phyloP scores from a whole-genome alignment of 1,140 invertebrate genomes.

The Drosophila kanapiae region DNA sequence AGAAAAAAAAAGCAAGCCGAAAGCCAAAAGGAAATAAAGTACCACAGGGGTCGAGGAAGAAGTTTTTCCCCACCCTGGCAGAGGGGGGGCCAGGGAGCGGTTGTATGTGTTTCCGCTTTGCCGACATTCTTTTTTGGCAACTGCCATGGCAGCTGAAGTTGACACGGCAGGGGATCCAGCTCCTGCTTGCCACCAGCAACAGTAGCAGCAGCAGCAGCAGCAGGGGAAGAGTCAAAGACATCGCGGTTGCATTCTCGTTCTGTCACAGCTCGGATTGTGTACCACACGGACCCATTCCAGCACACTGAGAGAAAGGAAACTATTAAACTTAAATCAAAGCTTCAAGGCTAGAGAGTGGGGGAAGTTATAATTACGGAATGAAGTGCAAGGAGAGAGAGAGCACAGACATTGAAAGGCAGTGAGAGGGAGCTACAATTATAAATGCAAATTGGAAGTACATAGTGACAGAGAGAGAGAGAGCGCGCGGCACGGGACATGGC shows the following conservation, averaged over 20 bases:
- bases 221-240: conserved; percentile 31
- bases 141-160: conserved; percentile 46
- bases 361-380: neutral
- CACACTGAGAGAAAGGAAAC: conserved; percentile 13
- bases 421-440: neutral
- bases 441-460: neutral
- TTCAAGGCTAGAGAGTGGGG: neutral
- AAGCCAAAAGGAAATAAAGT: conserved; percentile 45
- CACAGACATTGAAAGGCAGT: too few relatives aligned
- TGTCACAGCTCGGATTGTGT: conserved; percentile 38
- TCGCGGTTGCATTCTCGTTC: conserved; percentile 51
- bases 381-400: too few relatives aligned
- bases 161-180: conserved; percentile 32
- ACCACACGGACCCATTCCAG: conserved; percentile 11
- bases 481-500: neutral
- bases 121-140: conserved; percentile 43
- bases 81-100: neutral
- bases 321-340: neutral
- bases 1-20: conserved; percentile 16
- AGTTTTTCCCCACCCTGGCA: neutral
- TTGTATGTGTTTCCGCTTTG: conserved; percentile 31
- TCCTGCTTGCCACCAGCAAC: conserved; percentile 8
- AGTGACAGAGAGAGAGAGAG: neutral
- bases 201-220: neutral
- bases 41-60: conserved; percentile 21